These are phyloP conservation scores for Pristionchus exspectatus DNA, from an alignment of 2,888 invertebrate genomes.

Conservation along the genomic window DNA sequence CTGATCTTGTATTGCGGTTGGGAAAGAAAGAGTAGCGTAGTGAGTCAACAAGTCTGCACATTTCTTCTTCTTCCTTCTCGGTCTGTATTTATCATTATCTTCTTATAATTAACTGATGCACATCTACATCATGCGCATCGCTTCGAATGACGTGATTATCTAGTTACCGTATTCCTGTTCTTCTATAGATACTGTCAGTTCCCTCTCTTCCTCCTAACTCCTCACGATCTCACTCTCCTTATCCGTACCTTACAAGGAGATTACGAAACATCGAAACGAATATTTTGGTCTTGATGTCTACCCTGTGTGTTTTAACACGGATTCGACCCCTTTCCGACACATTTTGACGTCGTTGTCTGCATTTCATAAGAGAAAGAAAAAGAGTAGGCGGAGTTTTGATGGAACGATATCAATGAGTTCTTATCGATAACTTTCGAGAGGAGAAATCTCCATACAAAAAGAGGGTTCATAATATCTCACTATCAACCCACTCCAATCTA, in stretches of 20 bases:
- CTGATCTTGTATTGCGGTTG: neutral
- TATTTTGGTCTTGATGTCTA: neutral
- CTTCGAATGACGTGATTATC: neutral
- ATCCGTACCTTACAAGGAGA: neutral
- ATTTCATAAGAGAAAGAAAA: conserved; percentile 33
- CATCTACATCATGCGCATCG: neutral
- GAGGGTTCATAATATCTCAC: neutral
- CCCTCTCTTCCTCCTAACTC: neutral
- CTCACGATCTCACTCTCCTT: neutral
- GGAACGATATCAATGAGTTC: neutral
- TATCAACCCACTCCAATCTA: neutral
- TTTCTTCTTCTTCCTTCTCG: neutral
- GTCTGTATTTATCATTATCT: conserved; percentile 2
- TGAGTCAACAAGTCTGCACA: neutral
- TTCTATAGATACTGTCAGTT: neutral
- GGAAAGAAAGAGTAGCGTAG: neutral
- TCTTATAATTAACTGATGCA: neutral
- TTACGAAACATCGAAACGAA: neutral
- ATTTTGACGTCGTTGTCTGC: neutral
- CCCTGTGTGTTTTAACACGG: neutral
- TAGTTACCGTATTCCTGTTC: neutral
- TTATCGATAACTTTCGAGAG: conserved; percentile 8
- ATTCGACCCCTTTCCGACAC: neutral
- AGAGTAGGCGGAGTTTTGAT: conserved; percentile 28
- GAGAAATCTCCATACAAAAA: conserved; percentile 2